These are phyloP conservation scores for Nymphalis io DNA, from an alignment of 1,140 invertebrate species.

Conservation along the genomic window DNA sequence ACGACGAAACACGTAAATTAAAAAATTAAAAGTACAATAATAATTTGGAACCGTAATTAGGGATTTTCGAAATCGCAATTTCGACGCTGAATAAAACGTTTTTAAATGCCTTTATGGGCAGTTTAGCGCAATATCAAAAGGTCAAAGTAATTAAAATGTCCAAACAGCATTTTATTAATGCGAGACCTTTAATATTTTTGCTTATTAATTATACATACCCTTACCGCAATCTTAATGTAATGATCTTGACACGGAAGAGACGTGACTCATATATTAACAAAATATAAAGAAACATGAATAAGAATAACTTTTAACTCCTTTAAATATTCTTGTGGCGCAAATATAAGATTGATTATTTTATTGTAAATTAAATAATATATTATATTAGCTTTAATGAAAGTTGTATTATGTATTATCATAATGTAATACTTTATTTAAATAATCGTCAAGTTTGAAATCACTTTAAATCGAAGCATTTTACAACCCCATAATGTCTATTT, in stretches of 20 bases:
- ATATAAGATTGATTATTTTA: background rate
- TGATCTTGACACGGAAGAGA: slow-evolving; percentile 32
- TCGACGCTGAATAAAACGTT: slow-evolving; percentile 58
- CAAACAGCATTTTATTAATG: slow-evolving; percentile 48
- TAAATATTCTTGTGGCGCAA: background rate
- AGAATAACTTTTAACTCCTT: slow-evolving; percentile 1
- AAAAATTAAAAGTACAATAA: slow-evolving; percentile 20
- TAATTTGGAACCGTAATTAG: slow-evolving; percentile 37
- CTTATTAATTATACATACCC: slow-evolving; percentile 44
- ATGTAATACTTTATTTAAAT: too few species aligned
- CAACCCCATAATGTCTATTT: too few species aligned
- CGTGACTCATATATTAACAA: slow-evolving; percentile 30
- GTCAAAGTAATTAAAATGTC: slow-evolving; percentile 72
- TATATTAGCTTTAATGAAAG: too few species aligned
- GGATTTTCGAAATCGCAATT: slow-evolving; percentile 41
- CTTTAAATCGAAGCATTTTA: too few species aligned
- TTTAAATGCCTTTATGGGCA: slow-evolving; percentile 61
- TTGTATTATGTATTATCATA: too few species aligned
- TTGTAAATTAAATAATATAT: too few species aligned
- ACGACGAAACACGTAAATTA: slow-evolving; percentile 15
- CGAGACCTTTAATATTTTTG: slow-evolving; percentile 44
- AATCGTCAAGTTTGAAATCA: too few species aligned
- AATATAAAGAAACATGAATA: slow-evolving; percentile 16
- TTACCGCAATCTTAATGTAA: slow-evolving; percentile 26
- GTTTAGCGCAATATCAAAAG: slow-evolving; percentile 60